A percentile compares a stretch with the other conserved stretches of the same genome.
Evolutionary conservation across 1,140 invertebrate species (phyloP).

Genomic region (Schlechtendalia chinensis): DNA sequence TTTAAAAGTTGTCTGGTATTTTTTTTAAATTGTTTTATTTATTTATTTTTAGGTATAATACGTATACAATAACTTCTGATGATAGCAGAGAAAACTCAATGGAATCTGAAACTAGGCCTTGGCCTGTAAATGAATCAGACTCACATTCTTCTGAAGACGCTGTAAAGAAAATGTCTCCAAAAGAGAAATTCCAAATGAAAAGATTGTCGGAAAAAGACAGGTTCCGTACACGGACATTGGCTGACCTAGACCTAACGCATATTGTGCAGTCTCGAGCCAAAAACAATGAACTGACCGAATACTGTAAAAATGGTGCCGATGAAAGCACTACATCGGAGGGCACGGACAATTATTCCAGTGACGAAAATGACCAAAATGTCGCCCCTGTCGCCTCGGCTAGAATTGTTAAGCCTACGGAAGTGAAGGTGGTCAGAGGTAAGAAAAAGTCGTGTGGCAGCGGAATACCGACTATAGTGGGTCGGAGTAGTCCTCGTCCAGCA

Average conservation of each 20-base stretch:
- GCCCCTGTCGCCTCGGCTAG: conserved; percentile 2
- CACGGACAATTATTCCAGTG: conserved; percentile 23
- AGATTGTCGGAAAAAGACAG: conserved; percentile 60
- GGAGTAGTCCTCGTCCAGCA: conserved; percentile 23
- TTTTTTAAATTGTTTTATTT: not conserved
- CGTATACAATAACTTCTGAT: conserved; percentile 53
- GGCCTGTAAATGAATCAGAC: conserved; percentile 44
- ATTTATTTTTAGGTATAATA: conserved; percentile 53
- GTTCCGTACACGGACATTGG: conserved; percentile 64
- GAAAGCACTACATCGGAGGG: conserved; percentile 28
- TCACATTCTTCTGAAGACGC: conserved; percentile 46
- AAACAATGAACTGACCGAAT: not conserved
- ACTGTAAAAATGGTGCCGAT: not conserved
- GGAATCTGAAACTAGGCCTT: conserved; percentile 51
- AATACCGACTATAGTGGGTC: conserved; percentile 51
- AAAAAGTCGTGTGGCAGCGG: conserved; percentile 60
- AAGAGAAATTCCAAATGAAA: conserved; percentile 62
- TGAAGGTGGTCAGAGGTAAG: conserved; percentile 72
- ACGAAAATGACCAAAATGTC: conserved; percentile 20
- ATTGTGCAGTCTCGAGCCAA: conserved; percentile 28
- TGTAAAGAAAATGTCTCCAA: conserved; percentile 61
- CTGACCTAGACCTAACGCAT: conserved; percentile 51
- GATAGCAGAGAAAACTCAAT: conserved; percentile 50
- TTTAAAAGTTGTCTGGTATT: not conserved
- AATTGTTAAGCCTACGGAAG: conserved; percentile 60